A percentile compares a stretch with the other conserved stretches of the same genome.
Evolutionary conservation across 2,113 vertebrate genomes (phyloP).

Genomic region (Empidonax alnorum): DNA sequence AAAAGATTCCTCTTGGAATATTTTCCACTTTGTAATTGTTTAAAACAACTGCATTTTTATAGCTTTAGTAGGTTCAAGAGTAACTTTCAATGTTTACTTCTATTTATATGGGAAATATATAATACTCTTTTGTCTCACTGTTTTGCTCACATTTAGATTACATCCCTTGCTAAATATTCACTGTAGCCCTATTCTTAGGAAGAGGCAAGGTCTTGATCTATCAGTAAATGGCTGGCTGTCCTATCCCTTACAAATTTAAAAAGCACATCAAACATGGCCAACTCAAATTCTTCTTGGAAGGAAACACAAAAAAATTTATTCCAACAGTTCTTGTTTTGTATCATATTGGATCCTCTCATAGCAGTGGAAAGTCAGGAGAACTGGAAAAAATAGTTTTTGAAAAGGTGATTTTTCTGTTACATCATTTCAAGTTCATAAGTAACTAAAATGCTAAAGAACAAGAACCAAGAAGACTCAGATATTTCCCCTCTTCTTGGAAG

Average conservation of each 20-base stretch:
- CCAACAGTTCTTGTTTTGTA: neutral
- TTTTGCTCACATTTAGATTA: conserved; percentile 2
- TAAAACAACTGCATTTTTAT: neutral
- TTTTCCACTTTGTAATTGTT: neutral
- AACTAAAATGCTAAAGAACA: neutral
- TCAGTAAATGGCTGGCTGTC: neutral
- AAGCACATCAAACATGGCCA: neutral
- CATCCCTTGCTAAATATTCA: neutral
- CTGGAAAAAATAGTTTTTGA: neutral
- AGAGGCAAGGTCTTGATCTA: neutral
- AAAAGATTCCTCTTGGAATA: neutral
- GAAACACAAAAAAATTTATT: neutral
- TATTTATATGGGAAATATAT: neutral
- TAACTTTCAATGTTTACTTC: neutral
- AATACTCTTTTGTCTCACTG: neutral
- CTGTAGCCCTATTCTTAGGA: neutral
- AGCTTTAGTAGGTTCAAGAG: neutral
- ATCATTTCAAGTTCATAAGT: neutral
- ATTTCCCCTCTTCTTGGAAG: neutral
- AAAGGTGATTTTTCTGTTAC: neutral
- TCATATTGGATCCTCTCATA: neutral
- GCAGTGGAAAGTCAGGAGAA: neutral
- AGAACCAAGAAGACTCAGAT: neutral
- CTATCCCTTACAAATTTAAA: neutral
- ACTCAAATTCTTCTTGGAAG: neutral